Base-by-base conservation (phyloP, 2,888 invertebrate species). In the Punctoribates punctum region DNA sequence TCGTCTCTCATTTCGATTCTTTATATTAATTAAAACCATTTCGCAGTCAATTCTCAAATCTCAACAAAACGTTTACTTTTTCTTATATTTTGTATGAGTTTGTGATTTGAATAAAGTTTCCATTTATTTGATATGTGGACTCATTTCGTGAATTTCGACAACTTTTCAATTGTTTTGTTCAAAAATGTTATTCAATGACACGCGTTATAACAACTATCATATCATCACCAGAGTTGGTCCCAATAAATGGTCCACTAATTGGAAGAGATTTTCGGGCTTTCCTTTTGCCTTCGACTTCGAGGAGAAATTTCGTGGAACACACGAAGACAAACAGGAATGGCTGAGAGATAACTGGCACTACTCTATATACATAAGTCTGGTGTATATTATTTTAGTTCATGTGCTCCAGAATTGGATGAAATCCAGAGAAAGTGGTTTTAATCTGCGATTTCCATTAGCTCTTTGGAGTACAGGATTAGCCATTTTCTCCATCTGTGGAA, bases 311-410 rank as follows among this genome's bases (percentile, higher is more conserved):
- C 38, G 70, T 5, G 29, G 29, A 9, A 48, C 48, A 25, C 70
- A 72, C 23, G 75, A 75, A 38, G 46, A 60, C 27, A 70, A 93
- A 81, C 89, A 91, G 83, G 89, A 90, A 86, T 97, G 96, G 94
- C 96, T 98, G 95, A 89, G 90, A 80, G 90, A 93, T 82, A 94
- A 98, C 85, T 98, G 97, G 97, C 94, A 93, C 77, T 89, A 91
- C 83, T 92, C 93, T 76, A 93, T 96, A 85, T 93, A 94, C 83
- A 91, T 90, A 83, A 89, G 92, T 80, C 93, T 92, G 79, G 87
- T 92, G 80, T 99, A 99, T 85, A 93, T 98, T 90, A 88, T 94
- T 79, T 88, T 94, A 79, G 94, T 99, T 82, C 97, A 96, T 85
- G 91, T 91, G 79, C 95, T 95, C 72, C 94, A 95, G 84, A 90